Evolutionary conservation across 2,888 invertebrate genomes (phyloP), one percentile per base, ranked within the genome.

Genomic region (Limnephilus marmoratus): DNA sequence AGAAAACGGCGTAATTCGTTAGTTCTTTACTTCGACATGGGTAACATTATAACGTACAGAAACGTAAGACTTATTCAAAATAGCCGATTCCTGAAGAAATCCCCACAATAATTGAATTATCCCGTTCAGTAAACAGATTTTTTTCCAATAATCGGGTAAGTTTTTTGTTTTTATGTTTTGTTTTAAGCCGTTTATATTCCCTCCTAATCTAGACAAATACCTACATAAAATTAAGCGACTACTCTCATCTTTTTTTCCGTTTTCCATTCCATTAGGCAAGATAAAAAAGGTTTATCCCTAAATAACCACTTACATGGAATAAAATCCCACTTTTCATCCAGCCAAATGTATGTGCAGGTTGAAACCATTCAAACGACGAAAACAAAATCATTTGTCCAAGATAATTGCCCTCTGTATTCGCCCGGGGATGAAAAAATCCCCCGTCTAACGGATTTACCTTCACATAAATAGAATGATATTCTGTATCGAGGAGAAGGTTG

Each of bases 301-400:
- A 91, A 91, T 91, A 91, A 90, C 90, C 90, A 90, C 90, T 90
- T 90, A 83, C 88, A 53, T 83, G 81, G 90, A 53, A 90, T 90
- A 90, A 81, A 90, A 37, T 83, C 81, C 49, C 31, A 91, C 68
- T 91, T 91, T 91, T 86, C 91, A 91, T 80, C 81, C 81, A 41
- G 34, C 81, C 90, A 29, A 90, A 90, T 90, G 45, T 90, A 81
- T 90, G 90, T 90, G 81, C 81, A 90, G 53, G 29, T 88, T 68
- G 49, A 24, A 68, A 88, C 88, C 88, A 88, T 88, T 88, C 88
- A 90, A 92, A 92, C 90, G 91, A 92, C 92, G 91, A 92, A 93
- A 93, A 93, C 92, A 93, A 93, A 92, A 93, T 92, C 93, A 92
- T 93, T 93, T 92, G 91, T 93, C 92, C 92, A 83, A 91, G 87